Percentiles rank a stretch among this genome's conserved stretches.
Conservation (phyloP, 2,888 invertebrate genomes). For the Apamea anceps region DNA sequence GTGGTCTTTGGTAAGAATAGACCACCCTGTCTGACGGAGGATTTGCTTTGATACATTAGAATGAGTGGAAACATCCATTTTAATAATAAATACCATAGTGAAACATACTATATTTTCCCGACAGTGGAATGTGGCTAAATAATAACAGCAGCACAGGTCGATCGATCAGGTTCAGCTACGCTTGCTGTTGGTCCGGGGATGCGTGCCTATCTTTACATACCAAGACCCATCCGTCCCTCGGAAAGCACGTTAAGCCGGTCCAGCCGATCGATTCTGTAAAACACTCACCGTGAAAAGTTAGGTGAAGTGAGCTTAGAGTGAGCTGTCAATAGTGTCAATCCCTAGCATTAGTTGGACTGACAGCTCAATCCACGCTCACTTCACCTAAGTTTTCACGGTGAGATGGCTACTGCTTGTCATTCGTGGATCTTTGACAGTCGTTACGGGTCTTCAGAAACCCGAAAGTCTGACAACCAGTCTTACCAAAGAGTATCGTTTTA, state of each 20-base stretch:
- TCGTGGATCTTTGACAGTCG: neutral
- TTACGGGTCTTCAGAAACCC: neutral
- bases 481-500: neutral
- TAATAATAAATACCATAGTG: slow-evolving; percentile 15
- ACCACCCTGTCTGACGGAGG: slow-evolving; percentile 11
- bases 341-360: too few species aligned
- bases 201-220: neutral
- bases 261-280: too few species aligned
- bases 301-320: too few species aligned
- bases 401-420: neutral
- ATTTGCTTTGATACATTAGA: slow-evolving; percentile 21
- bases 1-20: slow-evolving; percentile 38
- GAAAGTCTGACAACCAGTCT: neutral
- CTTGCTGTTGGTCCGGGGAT: neutral
- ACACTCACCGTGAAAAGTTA: too few species aligned
- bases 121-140: neutral
- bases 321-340: too few species aligned
- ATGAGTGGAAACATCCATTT: slow-evolving; percentile 12
- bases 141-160: neutral
- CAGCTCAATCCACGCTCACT: too few species aligned
- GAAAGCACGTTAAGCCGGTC: neutral
- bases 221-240: neutral
- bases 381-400: too few species aligned
- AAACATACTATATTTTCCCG: slow-evolving; percentile 5
- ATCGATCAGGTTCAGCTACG: too few species aligned